A percentile compares a stretch with the other conserved stretches of the same genome.
Conservation (phyloP, 2,888 invertebrate genomes). For the Drosophila longiperda region DNA sequence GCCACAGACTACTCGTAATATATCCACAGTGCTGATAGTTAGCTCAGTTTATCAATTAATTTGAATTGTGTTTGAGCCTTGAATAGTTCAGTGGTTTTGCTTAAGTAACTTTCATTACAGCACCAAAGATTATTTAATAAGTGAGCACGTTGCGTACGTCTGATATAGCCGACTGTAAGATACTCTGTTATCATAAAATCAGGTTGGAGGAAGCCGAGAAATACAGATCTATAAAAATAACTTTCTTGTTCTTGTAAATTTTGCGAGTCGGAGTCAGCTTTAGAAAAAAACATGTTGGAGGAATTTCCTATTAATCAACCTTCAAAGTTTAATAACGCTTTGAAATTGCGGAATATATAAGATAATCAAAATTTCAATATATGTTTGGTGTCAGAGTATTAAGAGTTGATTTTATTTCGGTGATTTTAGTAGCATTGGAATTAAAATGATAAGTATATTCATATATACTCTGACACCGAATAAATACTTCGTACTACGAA, state of each 20-base stretch:
- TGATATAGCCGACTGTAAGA: background rate
- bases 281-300: background rate
- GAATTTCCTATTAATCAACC: background rate
- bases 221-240: background rate
- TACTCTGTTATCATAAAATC: background rate
- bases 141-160: background rate
- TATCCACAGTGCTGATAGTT: conserved; percentile 16
- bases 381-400: background rate
- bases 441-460: no score
- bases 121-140: background rate
- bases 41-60: conserved; percentile 27
- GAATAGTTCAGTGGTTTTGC: conserved; percentile 39
- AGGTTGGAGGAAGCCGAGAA: background rate
- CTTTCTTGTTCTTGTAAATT: background rate
- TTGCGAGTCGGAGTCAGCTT: background rate
- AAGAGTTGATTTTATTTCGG: background rate
- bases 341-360: background rate
- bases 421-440: no score
- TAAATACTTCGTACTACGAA: no score
- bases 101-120: conserved; percentile 17
- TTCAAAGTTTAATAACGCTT: background rate
- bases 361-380: background rate
- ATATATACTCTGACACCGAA: background rate
- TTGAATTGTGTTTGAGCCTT: conserved; percentile 20
- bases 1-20: background rate